phyloP scores from a whole-genome alignment of 2,888 invertebrate species.

The Pristionchus entomophagus region DNA sequence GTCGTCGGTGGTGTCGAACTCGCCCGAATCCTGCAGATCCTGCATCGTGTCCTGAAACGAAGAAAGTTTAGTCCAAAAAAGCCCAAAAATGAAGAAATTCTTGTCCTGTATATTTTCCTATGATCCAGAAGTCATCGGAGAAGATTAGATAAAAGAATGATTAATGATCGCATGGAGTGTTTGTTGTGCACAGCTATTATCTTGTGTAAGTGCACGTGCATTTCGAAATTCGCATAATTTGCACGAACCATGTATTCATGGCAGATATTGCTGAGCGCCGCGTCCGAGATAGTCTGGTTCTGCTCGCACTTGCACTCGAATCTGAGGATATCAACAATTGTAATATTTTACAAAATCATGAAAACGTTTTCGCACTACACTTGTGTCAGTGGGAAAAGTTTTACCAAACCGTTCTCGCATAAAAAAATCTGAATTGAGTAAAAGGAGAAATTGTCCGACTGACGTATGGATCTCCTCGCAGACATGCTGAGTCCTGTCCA shows the following conservation, averaged over 20 bases:
- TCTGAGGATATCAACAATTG: neutral
- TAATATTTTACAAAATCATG: neutral
- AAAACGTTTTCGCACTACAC: neutral
- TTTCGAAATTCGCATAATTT: too few species aligned
- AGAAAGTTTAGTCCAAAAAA: too few species aligned
- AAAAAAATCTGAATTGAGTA: neutral
- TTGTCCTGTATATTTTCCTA: too few species aligned
- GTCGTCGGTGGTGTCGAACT: slow-evolving; percentile 14
- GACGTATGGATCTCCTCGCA: slow-evolving; percentile 64
- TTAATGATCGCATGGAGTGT: too few species aligned
- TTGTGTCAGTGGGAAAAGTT: neutral
- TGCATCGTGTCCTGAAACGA: neutral
- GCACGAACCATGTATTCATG: slow-evolving; percentile 12
- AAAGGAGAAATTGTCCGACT: neutral
- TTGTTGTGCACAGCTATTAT: too few species aligned
- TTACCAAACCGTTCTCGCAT: neutral
- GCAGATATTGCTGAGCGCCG: slow-evolving; percentile 3
- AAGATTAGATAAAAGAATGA: too few species aligned
- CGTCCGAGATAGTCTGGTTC: neutral
- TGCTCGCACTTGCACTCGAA: slow-evolving; percentile 34
- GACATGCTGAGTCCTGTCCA: slow-evolving; percentile 64
- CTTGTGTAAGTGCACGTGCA: too few species aligned
- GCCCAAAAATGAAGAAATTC: too few species aligned
- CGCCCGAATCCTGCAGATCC: slow-evolving; percentile 32
- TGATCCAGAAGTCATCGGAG: too few species aligned